These are phyloP conservation scores for Platysteira castanea DNA, from an alignment of 2,113 vertebrate genomes.

Conservation along the genomic window DNA sequence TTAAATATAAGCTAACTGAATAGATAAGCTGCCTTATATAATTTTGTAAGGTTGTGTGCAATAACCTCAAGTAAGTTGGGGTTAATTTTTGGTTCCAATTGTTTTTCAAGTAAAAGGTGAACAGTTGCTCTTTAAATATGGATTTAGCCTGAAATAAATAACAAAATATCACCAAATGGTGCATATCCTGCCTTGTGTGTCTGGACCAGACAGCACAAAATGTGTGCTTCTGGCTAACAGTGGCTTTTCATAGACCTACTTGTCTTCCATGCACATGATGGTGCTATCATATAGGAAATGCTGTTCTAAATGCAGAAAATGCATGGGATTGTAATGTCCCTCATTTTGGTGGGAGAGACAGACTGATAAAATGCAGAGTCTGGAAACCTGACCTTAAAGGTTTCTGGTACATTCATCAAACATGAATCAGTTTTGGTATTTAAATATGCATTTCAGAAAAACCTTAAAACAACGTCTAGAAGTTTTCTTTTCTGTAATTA, in stretches of 20 bases:
- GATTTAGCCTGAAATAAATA: not conserved
- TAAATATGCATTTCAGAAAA: not conserved
- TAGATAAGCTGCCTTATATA: not conserved
- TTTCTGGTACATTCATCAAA: not conserved
- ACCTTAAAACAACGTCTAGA: not conserved
- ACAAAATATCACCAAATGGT: not conserved
- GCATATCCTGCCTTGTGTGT: not conserved
- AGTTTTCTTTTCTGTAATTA: not conserved
- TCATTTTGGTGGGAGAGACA: not conserved
- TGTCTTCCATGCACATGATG: not conserved
- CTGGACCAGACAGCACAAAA: not conserved
- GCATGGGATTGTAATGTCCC: not conserved
- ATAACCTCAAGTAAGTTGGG: not conserved
- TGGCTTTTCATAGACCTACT: not conserved
- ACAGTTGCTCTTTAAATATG: not conserved
- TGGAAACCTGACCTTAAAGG: not conserved
- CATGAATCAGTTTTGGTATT: not conserved
- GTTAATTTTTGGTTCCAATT: not conserved
- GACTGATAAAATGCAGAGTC: not conserved
- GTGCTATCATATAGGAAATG: not conserved
- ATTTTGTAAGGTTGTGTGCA: fast-evolving
- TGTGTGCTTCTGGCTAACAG: not conserved
- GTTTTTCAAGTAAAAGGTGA: not conserved
- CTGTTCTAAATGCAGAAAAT: not conserved
- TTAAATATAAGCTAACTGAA: not conserved